Evolutionary conservation across 2,797 vertebrate genomes (phyloP).

Genomic region (Galago senegalensis): DNA sequence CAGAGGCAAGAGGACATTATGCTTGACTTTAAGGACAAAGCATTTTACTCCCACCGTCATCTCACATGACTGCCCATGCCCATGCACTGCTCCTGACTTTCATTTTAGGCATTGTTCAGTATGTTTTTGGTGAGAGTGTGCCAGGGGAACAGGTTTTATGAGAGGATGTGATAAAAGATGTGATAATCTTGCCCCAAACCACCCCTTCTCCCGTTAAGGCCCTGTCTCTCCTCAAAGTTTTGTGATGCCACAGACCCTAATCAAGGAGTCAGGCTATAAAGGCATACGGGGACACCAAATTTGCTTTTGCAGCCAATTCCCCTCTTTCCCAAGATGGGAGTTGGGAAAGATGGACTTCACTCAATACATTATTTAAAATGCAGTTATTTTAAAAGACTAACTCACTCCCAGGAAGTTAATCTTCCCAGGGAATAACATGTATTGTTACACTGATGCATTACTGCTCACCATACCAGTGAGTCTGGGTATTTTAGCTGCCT

Average conservation of each 20-base stretch:
- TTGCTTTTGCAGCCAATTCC: neutral
- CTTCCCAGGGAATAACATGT: neutral
- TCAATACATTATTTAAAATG: neutral
- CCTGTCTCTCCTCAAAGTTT: neutral
- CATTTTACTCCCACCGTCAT: neutral
- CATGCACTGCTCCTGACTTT: neutral
- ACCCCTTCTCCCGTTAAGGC: neutral
- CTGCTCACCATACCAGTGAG: neutral
- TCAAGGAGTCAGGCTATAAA: neutral
- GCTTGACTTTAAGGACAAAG: constrained; percentile 33
- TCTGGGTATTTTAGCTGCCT: neutral
- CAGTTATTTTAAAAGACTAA: constrained; percentile 8
- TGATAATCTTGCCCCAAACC: neutral
- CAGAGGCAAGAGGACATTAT: neutral
- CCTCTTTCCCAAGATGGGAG: neutral
- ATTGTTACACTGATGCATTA: neutral
- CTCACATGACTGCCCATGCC: neutral
- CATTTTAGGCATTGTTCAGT: constrained; percentile 2
- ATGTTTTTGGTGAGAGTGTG: neutral
- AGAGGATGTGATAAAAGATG: neutral
- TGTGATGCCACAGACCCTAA: neutral
- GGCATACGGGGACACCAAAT: neutral
- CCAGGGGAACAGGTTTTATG: constrained; percentile 41
- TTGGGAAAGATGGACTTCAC: neutral
- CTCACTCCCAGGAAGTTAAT: neutral